Percentiles rank a stretch among this genome's conserved stretches.
Conservation (phyloP, 2,113 vertebrate genomes). For the Muscicapa adusta region DNA sequence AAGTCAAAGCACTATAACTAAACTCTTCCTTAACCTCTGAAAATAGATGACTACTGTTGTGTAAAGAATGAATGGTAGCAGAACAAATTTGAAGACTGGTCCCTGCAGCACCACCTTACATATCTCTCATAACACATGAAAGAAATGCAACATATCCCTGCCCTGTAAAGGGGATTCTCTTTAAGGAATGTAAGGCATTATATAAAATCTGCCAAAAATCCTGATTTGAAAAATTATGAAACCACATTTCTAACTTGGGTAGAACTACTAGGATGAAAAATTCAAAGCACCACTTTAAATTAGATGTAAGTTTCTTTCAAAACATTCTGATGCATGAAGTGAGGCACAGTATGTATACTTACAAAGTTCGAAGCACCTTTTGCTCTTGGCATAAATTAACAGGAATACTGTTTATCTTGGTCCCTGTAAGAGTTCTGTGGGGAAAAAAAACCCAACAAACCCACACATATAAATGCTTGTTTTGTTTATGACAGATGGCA, state of each 20-base stretch:
- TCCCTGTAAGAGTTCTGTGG: constrained; percentile 90
- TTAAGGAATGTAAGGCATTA: neutral
- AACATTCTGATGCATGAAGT: neutral
- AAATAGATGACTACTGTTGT: neutral
- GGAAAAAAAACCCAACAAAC: neutral
- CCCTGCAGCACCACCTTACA: neutral
- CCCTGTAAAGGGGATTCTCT: neutral
- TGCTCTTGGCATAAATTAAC: constrained; percentile 87
- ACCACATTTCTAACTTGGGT: neutral
- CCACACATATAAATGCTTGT: neutral
- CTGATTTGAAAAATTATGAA: neutral
- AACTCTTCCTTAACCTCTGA: neutral
- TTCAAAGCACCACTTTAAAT: neutral
- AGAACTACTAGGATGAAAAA: neutral
- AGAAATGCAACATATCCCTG: neutral
- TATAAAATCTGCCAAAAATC: neutral
- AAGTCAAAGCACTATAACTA: neutral
- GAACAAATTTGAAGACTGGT: neutral
- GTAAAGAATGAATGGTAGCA: neutral
- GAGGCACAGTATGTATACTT: constrained; percentile 59
- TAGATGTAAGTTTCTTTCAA: neutral
- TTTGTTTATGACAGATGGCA: neutral
- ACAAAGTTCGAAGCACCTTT: constrained; percentile 88
- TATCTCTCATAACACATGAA: neutral
- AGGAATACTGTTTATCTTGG: constrained; percentile 87